These are phyloP conservation scores for Crematogaster levior DNA, from an alignment of 2,888 invertebrate species.

Conservation along the genomic window DNA sequence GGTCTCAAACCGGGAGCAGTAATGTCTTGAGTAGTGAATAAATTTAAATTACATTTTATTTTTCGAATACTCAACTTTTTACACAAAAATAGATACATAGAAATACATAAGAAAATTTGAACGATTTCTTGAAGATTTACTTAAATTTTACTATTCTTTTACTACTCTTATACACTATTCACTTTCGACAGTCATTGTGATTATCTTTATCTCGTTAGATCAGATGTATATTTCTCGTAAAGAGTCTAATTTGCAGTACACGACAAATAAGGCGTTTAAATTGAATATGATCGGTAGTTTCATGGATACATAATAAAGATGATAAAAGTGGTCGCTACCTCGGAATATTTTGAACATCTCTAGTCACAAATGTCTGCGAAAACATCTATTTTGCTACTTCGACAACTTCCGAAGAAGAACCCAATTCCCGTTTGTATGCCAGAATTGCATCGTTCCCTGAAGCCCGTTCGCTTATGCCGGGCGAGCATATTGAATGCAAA, in stretches of 20 bases:
- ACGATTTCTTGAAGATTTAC: background rate
- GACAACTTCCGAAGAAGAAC: conserved; percentile 11
- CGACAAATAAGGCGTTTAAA: conserved; percentile 29
- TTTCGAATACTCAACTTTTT: background rate
- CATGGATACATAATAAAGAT: too few relatives aligned
- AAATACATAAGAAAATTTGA: background rate
- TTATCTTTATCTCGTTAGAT: conserved; percentile 56
- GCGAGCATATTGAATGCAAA: conserved; percentile 36
- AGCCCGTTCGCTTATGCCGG: conserved; percentile 35
- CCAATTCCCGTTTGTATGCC: background rate
- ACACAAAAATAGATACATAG: background rate
- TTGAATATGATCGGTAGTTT: background rate
- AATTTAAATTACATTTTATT: conserved; percentile 26
- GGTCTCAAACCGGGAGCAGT: background rate
- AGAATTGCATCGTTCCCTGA: conserved; percentile 36
- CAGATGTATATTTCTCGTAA: conserved; percentile 54
- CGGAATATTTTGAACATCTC: conserved; percentile 25
- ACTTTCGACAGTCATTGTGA: conserved; percentile 36
- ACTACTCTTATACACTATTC: too few relatives aligned
- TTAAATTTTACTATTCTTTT: background rate
- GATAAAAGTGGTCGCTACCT: background rate
- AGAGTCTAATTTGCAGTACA: conserved; percentile 29
- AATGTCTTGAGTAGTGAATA: conserved; percentile 30
- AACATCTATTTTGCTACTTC: conserved; percentile 1
- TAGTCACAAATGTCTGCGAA: conserved; percentile 42